Conservation (phyloP, 1,140 invertebrate genomes). For the Drosophila sucinea region DNA sequence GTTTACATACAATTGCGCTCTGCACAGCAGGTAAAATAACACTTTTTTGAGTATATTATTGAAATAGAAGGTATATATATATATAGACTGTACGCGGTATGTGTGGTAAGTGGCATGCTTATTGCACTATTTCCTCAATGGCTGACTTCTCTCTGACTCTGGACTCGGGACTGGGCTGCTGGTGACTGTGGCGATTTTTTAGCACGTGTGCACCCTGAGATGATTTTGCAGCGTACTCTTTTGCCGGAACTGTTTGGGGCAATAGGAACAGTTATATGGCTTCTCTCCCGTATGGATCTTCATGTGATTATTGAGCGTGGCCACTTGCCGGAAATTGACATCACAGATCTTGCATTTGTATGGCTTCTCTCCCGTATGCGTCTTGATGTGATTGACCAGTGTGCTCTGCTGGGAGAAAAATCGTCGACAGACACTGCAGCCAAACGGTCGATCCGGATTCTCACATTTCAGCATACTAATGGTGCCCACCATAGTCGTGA, state of each 20-base stretch:
- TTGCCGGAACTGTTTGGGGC: constrained; percentile 81
- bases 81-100: constrained; percentile 49
- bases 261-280: constrained; percentile 82
- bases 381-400: constrained; percentile 82
- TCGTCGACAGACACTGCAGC: constrained; percentile 79
- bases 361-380: constrained; percentile 82
- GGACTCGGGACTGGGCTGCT: constrained; percentile 6
- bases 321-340: constrained; percentile 79
- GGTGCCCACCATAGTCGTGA: constrained; percentile 64
- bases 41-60: constrained; percentile 78
- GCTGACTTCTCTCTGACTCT: constrained; percentile 49
- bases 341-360: constrained; percentile 83
- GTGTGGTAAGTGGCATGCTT: constrained; percentile 53
- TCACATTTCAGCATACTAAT: constrained; percentile 75
- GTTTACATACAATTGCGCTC: constrained; percentile 80
- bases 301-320: constrained; percentile 82
- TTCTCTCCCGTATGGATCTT: constrained; percentile 83
- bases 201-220: constrained; percentile 79
- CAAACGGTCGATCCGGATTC: constrained; percentile 82
- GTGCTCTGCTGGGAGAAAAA: constrained; percentile 82
- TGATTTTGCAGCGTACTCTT: constrained; percentile 82
- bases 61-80: constrained; percentile 62
- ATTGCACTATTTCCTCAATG: constrained; percentile 74
- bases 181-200: constrained; percentile 34
- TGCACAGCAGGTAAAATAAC: constrained; percentile 82